Evolutionary conservation across 2,888 invertebrate species (phyloP).

Genomic region (Drosophila siamana): DNA sequence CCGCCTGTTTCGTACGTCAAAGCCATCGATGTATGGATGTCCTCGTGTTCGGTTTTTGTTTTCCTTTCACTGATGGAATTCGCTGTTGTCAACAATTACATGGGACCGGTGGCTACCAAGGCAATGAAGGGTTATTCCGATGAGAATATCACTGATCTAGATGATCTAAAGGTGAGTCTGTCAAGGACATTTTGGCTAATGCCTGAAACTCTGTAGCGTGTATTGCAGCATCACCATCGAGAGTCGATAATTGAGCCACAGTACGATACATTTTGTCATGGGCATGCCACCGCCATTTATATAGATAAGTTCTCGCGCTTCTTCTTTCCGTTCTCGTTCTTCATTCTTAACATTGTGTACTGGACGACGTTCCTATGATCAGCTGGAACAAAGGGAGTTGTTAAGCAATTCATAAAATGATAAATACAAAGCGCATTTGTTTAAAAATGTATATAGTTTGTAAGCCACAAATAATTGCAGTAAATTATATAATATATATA

Average conservation of each 20-base stretch:
- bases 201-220: conserved; percentile 24
- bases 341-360: conserved; percentile 95
- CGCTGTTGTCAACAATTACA: conserved; percentile 94
- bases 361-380: conserved; percentile 92
- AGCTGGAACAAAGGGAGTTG: conserved; percentile 4
- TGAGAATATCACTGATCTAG: conserved; percentile 91
- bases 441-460: conserved; percentile 80
- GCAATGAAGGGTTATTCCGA: conserved; percentile 96
- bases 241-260: conserved; percentile 90
- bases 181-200: not conserved
- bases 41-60: conserved; percentile 96
- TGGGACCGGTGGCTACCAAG: conserved; percentile 94
- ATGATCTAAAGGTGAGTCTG: conserved; percentile 90
- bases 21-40: conserved; percentile 97
- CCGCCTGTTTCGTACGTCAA: conserved; percentile 97
- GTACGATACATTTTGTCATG: conserved; percentile 94
- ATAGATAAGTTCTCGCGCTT: conserved; percentile 95
- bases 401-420: conserved; percentile 27
- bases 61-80: conserved; percentile 96
- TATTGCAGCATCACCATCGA: conserved; percentile 85
- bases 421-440: conserved; percentile 78
- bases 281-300: conserved; percentile 91
- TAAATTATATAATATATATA: conserved; percentile 55
- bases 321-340: conserved; percentile 95
- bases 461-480: conserved; percentile 70